phyloP scores from a whole-genome alignment of 2,888 invertebrate genomes.

The Unio delphinus region DNA sequence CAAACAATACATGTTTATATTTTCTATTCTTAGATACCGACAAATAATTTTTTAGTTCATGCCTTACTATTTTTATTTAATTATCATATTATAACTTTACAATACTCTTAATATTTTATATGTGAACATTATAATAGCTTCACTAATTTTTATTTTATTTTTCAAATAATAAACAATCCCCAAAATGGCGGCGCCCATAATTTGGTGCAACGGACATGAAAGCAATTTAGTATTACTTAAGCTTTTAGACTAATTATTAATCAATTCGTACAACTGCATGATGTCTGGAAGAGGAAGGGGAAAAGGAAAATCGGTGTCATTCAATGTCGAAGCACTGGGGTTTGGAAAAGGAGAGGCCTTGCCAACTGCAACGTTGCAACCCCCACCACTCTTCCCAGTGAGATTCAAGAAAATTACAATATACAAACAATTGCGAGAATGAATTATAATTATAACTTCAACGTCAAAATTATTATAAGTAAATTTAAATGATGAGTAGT shows the following conservation, averaged over 20 bases:
- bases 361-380: slow-evolving; percentile 61
- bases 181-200: slow-evolving; percentile 15
- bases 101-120: no score
- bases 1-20: no score
- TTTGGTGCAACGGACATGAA: not conserved
- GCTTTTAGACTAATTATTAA: not conserved
- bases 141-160: not conserved
- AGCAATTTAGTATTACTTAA: not conserved
- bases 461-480: no score
- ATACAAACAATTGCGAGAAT: not conserved
- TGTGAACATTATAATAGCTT: no score
- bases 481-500: no score
- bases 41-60: no score
- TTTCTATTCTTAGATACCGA: no score
- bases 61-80: no score
- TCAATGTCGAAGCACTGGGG: slow-evolving; percentile 66
- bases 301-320: slow-evolving; percentile 64
- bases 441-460: not conserved
- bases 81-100: no score
- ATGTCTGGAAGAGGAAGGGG: slow-evolving; percentile 68
- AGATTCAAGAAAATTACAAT: slow-evolving; percentile 12
- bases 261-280: no score
- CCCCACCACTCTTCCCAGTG: slow-evolving; percentile 68
- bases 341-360: slow-evolving; percentile 66
- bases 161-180: not conserved